Evolutionary conservation across 2,113 vertebrate species (phyloP), one percentile per base, ranked within the genome.

Genomic region (human): DNA sequence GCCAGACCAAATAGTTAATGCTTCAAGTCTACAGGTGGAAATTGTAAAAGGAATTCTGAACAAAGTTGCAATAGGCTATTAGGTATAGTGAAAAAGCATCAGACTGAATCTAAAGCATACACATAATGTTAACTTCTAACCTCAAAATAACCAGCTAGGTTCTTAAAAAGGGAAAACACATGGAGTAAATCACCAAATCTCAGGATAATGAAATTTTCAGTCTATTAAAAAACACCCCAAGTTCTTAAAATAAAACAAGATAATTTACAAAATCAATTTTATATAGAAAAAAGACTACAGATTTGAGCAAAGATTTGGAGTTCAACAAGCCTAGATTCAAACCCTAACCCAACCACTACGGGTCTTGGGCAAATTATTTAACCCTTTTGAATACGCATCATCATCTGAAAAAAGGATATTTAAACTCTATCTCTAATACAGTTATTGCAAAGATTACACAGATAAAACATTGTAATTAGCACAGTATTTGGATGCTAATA

Each of bases 191-290:
- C 64, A 96, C 1, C 16, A 93, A 81, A 85, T 90, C n/a, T 61
- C 89, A 86, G 68, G 66, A 95, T 90, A 92, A 96, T 61, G 50
- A 92, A 95, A 96, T 40, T 30, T 93, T 55, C 4, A n/a, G 48
- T 52, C n/a, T 48, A 76, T 64, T 81, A 45, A 80, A 70, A 68
- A 88, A 73, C 40, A 72, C 16, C 78, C 43, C 52, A 93, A 79
- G n/a, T 75, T 32, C 57, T 95, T 59, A 55, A 84, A 92, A 95
- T 82, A 94, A 76, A 92, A 84, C 45, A 92, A 75, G n/a, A 70
- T 6, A 92, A 50, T 14, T 55, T n/a, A 82, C 3, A 90, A 32
- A 93, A 64, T 64, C 48, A 40, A 94, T 85, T 40, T 90, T 45
- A 43, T 55, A 86, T 1, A 88, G n/a, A 78, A 97, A 96, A 94